Conservation (phyloP, 2,797 vertebrate species). For the Coranthus polyacanthus region DNA sequence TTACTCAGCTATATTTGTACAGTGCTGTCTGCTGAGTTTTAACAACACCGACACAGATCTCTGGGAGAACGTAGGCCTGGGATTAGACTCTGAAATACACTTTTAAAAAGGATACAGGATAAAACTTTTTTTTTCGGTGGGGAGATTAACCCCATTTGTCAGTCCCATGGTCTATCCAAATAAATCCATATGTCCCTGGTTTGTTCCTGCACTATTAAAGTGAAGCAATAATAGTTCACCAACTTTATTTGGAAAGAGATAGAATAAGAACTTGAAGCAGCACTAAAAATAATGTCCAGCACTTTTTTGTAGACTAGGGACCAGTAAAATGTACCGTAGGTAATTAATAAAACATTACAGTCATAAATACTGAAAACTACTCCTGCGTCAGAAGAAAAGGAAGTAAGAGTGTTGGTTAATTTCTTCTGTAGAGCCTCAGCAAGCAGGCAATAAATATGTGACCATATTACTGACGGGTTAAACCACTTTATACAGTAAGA, state of each 20-base stretch:
- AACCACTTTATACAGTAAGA: too few species aligned
- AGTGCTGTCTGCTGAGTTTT: slow-evolving; percentile 71
- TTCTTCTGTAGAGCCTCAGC: too few species aligned
- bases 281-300: background rate
- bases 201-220: too few species aligned
- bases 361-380: background rate
- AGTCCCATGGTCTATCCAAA: slow-evolving; percentile 28
- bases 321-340: background rate
- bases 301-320: background rate
- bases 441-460: too few species aligned
- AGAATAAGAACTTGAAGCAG: background rate
- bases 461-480: too few species aligned
- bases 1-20: slow-evolving; percentile 79
- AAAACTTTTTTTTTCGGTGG: slow-evolving; percentile 34
- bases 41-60: slow-evolving; percentile 72
- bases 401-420: too few species aligned
- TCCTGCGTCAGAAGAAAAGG: background rate
- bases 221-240: background rate
- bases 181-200: slow-evolving; percentile 12
- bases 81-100: slow-evolving; percentile 56
- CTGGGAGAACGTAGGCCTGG: slow-evolving; percentile 46
- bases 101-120: slow-evolving; percentile 44
- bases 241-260: background rate
- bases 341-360: too few species aligned
- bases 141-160: slow-evolving; percentile 46